These are phyloP conservation scores for Pseudocheirus occidentalis DNA, from an alignment of 2,797 vertebrate species.

Conservation along the genomic window DNA sequence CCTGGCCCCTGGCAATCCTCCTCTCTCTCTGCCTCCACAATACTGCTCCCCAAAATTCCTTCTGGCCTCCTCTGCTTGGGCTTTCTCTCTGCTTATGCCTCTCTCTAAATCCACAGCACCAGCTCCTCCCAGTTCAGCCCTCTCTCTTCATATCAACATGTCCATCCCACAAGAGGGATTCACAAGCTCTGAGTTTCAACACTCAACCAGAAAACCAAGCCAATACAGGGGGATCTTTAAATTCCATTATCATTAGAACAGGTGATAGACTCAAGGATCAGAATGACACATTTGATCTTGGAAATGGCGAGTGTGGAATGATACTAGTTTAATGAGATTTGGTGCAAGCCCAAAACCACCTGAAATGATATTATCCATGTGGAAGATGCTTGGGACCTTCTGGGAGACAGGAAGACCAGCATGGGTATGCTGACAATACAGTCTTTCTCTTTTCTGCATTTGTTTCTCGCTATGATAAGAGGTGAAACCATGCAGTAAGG, in stretches of 20 bases:
- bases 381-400: neutral
- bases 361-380: neutral
- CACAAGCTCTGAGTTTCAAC: too few relatives aligned
- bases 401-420: neutral
- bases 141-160: too few relatives aligned
- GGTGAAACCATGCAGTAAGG: neutral
- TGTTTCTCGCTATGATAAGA: neutral
- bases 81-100: too few relatives aligned
- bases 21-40: too few relatives aligned
- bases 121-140: too few relatives aligned
- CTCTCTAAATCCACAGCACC: too few relatives aligned
- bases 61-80: too few relatives aligned
- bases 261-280: neutral
- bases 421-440: neutral
- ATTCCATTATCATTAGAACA: neutral
- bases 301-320: neutral
- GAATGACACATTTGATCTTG: neutral
- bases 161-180: too few relatives aligned
- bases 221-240: too few relatives aligned
- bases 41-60: too few relatives aligned
- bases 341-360: neutral
- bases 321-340: neutral
- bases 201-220: too few relatives aligned
- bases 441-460: neutral
- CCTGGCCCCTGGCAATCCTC: too few relatives aligned